Conservation (phyloP, 2,797 vertebrate genomes). For the Otolemur crassicaudatus region DNA sequence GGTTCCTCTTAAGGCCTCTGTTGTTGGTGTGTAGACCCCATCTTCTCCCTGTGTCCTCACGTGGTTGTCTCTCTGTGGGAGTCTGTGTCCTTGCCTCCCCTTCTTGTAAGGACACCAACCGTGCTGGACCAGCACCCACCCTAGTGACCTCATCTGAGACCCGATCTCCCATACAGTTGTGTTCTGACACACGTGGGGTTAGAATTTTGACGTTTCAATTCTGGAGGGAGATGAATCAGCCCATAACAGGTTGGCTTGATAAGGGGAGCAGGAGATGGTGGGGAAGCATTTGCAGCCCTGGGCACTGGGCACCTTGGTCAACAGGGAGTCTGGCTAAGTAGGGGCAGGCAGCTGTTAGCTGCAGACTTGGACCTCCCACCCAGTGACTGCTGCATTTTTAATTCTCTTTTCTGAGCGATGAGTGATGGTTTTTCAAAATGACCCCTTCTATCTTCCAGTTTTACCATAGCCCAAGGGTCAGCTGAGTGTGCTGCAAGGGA, state of each 20-base stretch:
- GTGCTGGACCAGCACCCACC: too few relatives aligned
- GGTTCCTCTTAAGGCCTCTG: too few relatives aligned
- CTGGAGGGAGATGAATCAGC: neutral
- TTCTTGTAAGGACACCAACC: neutral
- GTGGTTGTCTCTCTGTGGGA: neutral
- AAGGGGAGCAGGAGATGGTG: too few relatives aligned
- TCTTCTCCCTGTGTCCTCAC: neutral
- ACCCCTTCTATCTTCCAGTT: neutral
- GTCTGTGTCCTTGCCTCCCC: neutral
- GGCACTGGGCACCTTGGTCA: neutral
- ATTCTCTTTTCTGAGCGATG: neutral
- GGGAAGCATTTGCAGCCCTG: neutral
- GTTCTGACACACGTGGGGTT: too few relatives aligned
- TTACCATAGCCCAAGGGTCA: neutral
- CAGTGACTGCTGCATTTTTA: neutral
- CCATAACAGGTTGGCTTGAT: neutral
- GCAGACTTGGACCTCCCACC: neutral
- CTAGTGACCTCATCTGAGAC: neutral
- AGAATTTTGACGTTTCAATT: neutral
- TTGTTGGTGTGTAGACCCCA: too few relatives aligned
- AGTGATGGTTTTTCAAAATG: neutral
- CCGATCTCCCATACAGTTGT: neutral
- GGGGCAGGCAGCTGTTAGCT: neutral
- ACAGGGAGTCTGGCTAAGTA: too few relatives aligned
- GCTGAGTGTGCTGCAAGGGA: neutral